These are phyloP conservation scores for Serilophus lunatus DNA, from an alignment of 2,113 vertebrate genomes.

Conservation along the genomic window DNA sequence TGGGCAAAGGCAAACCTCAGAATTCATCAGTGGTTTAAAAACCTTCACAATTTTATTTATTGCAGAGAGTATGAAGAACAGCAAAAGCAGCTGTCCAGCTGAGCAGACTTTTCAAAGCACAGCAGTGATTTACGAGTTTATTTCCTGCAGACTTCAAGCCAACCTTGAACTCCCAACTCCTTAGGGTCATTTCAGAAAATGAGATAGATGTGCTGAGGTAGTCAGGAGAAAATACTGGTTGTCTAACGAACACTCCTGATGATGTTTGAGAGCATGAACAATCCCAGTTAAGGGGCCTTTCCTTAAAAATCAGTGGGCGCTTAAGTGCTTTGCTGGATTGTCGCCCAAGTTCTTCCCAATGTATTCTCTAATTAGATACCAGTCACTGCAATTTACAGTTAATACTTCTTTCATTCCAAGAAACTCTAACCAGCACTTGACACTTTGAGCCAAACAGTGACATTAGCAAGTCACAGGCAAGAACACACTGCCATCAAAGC, in stretches of 20 bases:
- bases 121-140: conserved; percentile 43
- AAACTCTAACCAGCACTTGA: conserved; percentile 13
- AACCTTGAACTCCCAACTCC: conserved; percentile 27
- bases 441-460: neutral
- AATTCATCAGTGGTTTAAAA: neutral
- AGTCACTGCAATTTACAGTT: conserved; percentile 41
- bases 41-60: neutral
- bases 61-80: neutral
- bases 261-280: neutral
- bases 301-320: conserved; percentile 44
- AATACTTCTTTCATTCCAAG: conserved; percentile 51
- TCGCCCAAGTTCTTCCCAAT: neutral
- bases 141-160: conserved; percentile 13
- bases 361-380: conserved; percentile 22
- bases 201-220: neutral
- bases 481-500: neutral
- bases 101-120: neutral
- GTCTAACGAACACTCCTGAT: neutral
- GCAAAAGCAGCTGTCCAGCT: neutral
- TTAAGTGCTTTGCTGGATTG: conserved; percentile 54
- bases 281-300: neutral
- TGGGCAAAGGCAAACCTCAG: neutral
- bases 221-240: neutral
- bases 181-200: conserved; percentile 6
- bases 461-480: neutral